phyloP scores from a whole-genome alignment of 2,113 vertebrate species.

The Hoplias malabaricus region DNA sequence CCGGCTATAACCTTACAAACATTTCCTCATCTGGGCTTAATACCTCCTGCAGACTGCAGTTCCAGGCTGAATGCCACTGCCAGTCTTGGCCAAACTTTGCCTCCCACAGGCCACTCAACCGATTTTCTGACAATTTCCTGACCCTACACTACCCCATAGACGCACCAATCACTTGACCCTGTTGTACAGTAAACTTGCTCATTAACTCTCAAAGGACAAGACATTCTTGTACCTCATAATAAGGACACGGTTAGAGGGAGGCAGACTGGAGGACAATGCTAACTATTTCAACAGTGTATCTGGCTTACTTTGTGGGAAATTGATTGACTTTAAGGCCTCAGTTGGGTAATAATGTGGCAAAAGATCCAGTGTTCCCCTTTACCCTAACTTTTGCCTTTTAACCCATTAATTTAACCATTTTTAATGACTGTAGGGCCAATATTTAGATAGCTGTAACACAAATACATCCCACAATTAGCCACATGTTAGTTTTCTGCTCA shows the following conservation, averaged over 20 bases:
- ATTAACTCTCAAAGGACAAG: neutral
- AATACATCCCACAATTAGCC: too few relatives aligned
- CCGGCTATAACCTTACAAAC: slow-evolving; percentile 34
- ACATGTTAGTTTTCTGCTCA: too few relatives aligned
- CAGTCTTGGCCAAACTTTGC: neutral
- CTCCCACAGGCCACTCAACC: neutral
- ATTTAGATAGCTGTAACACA: too few relatives aligned
- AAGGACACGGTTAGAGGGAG: neutral
- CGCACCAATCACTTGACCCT: neutral
- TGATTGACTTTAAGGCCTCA: neutral
- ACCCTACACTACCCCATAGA: neutral
- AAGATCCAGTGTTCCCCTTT: too few relatives aligned
- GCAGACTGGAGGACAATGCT: neutral
- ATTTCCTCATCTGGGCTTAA: slow-evolving; percentile 7
- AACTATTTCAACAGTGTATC: neutral
- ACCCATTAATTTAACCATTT: too few relatives aligned
- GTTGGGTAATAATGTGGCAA: too few relatives aligned
- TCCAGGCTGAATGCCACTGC: neutral
- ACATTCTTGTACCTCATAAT: neutral
- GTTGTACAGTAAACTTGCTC: neutral
- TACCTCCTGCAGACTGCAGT: neutral
- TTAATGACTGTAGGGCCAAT: too few relatives aligned
- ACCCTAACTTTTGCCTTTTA: too few relatives aligned
- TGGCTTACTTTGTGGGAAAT: neutral
- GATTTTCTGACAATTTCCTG: neutral